phyloP scores from a whole-genome alignment of 2,888 invertebrate species.

The Fabriciana adippe region DNA sequence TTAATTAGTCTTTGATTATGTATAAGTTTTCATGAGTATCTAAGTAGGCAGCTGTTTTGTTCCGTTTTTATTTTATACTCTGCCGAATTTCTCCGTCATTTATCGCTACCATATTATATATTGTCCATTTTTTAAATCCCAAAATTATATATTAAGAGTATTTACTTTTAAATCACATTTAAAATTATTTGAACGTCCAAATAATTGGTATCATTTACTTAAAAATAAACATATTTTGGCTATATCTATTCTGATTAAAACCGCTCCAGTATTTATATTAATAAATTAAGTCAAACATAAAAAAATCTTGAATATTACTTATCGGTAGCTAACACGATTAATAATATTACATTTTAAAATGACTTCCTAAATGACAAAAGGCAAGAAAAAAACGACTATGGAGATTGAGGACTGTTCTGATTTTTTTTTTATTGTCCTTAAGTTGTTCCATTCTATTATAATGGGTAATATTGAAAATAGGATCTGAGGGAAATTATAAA shows the following conservation, averaged over 20 bases:
- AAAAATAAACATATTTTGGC: slow-evolving; percentile 9
- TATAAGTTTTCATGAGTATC: not conserved
- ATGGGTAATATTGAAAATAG: too few species aligned
- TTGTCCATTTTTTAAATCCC: too few species aligned
- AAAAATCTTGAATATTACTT: too few species aligned
- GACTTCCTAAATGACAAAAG: too few species aligned
- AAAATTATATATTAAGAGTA: not conserved
- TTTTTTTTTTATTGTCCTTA: too few species aligned
- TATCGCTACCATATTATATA: not conserved
- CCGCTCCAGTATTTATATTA: slow-evolving; percentile 40
- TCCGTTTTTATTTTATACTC: not conserved
- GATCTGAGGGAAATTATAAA: too few species aligned
- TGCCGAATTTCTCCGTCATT: slow-evolving; percentile 4
- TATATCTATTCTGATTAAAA: slow-evolving; percentile 17
- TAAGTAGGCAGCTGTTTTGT: slow-evolving; percentile 11
- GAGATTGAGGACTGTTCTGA: too few species aligned
- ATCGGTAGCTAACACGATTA: too few species aligned
- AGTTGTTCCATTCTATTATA: too few species aligned
- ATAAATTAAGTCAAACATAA: slow-evolving; percentile 1
- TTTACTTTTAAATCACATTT: slow-evolving; percentile 2
- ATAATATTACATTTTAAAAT: too few species aligned
- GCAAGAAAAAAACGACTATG: too few species aligned
- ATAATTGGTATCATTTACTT: not conserved
- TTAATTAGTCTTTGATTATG: not conserved
- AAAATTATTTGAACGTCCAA: slow-evolving; percentile 23